Evolutionary conservation across 2,113 vertebrate genomes (phyloP).

Genomic region (Semnopithecus entellus): DNA sequence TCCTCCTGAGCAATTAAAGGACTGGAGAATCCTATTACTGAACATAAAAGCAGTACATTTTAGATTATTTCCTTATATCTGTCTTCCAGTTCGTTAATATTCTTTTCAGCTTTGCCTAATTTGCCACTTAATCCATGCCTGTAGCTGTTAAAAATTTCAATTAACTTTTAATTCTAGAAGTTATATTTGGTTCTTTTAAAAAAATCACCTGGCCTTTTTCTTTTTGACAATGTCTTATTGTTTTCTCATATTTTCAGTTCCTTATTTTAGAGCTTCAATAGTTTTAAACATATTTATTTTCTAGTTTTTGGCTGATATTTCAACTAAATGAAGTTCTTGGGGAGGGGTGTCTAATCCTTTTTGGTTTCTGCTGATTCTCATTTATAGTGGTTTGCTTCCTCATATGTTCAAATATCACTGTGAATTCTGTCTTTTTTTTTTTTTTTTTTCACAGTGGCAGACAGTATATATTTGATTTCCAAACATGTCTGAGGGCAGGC

Average conservation of each 20-base stretch:
- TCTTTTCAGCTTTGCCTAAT: conserved; percentile 34
- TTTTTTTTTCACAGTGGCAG: conserved; percentile 6
- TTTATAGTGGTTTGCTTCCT: neutral
- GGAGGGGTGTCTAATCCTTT: neutral
- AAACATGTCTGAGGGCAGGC: neutral
- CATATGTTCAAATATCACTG: neutral
- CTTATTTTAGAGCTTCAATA: neutral
- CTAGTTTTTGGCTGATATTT: neutral
- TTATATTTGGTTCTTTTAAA: neutral
- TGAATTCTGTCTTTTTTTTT: conserved; percentile 32
- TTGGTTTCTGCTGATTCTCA: neutral
- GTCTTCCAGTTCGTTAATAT: conserved; percentile 10
- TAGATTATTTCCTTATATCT: neutral
- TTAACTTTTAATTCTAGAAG: neutral
- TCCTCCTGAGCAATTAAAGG: neutral
- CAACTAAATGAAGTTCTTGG: neutral
- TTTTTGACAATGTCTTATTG: neutral
- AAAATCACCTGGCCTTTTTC: neutral
- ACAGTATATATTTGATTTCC: neutral
- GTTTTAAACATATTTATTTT: neutral
- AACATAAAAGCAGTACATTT: neutral
- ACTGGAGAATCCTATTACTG: neutral
- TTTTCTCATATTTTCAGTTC: neutral
- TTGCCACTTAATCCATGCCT: neutral
- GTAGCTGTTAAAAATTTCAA: neutral